phyloP scores from a whole-genome alignment of 2,113 vertebrate genomes.

The Brevimyrus niger region DNA sequence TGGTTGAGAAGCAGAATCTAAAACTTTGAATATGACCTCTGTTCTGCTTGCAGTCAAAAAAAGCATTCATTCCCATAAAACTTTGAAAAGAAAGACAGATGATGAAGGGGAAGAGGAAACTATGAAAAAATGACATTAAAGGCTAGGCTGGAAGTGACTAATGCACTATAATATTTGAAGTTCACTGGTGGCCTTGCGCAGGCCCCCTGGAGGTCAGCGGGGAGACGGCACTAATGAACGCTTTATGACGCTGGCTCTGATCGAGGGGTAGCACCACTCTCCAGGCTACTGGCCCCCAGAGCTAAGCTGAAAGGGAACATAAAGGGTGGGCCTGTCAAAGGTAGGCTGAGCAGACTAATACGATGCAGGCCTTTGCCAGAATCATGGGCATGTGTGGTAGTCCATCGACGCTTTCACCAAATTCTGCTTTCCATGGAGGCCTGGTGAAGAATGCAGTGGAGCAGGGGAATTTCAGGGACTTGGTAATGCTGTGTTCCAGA shows the following conservation, averaged over 20 bases:
- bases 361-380: constrained; percentile 78
- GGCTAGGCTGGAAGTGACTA: constrained; percentile 76
- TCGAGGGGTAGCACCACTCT: constrained; percentile 67
- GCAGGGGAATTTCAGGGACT: constrained; percentile 10
- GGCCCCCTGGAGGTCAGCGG: constrained; percentile 69
- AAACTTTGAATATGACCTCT: constrained; percentile 59
- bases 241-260: constrained; percentile 64
- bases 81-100: constrained; percentile 69
- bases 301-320: constrained; percentile 83
- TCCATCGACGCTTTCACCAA: constrained; percentile 73
- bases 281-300: constrained; percentile 69
- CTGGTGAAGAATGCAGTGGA: constrained; percentile 18
- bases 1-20: constrained; percentile 41
- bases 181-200: constrained; percentile 77
- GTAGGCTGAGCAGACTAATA: constrained; percentile 68
- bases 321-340: constrained; percentile 79
- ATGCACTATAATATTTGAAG: constrained; percentile 86
- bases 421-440: constrained; percentile 63
- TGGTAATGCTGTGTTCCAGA: constrained; percentile 30
- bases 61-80: constrained; percentile 74
- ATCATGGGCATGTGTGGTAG: constrained; percentile 59
- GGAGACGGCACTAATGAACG: constrained; percentile 65
- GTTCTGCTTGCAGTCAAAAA: constrained; percentile 57
- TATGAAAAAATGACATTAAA: constrained; percentile 78
- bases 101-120: constrained; percentile 37